Conservation (phyloP, 2,113 vertebrate species). For the Panthera tigris region DNA sequence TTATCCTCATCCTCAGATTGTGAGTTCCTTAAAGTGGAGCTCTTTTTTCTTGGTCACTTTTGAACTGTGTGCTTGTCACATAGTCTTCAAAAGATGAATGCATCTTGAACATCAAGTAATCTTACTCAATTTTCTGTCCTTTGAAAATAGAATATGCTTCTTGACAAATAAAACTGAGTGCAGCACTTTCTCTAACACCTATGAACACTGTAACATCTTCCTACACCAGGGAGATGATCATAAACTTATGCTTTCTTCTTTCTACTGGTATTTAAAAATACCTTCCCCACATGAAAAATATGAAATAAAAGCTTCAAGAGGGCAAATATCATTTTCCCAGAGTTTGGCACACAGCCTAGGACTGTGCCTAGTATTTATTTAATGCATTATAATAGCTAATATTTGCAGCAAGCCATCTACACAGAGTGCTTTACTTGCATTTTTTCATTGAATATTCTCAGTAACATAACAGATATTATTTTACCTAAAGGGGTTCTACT, state of each 20-base stretch:
- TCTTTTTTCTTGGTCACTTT: neutral
- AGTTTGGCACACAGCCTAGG: neutral
- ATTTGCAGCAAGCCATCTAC: neutral
- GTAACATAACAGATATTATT: neutral
- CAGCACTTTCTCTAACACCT: neutral
- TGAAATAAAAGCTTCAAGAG: neutral
- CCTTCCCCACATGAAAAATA: neutral
- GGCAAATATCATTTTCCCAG: neutral
- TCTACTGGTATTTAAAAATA: conserved; percentile 4
- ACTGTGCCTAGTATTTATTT: neutral
- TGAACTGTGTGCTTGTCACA: neutral
- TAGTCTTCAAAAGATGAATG: neutral
- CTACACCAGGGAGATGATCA: neutral
- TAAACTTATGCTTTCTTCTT: neutral
- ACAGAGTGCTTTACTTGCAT: neutral
- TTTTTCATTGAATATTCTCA: neutral
- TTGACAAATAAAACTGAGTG: conserved; percentile 9
- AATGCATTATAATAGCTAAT: neutral
- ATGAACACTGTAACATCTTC: neutral
- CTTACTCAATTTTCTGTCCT: neutral
- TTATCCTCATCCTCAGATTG: neutral
- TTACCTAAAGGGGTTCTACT: neutral
- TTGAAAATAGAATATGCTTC: conserved; percentile 17
- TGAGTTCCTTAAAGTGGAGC: neutral
- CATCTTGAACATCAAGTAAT: neutral